A percentile compares a stretch with the other conserved stretches of the same genome.
phyloP scores from a whole-genome alignment of 2,797 vertebrate genomes.

The Catamblyrhynchus diadema region DNA sequence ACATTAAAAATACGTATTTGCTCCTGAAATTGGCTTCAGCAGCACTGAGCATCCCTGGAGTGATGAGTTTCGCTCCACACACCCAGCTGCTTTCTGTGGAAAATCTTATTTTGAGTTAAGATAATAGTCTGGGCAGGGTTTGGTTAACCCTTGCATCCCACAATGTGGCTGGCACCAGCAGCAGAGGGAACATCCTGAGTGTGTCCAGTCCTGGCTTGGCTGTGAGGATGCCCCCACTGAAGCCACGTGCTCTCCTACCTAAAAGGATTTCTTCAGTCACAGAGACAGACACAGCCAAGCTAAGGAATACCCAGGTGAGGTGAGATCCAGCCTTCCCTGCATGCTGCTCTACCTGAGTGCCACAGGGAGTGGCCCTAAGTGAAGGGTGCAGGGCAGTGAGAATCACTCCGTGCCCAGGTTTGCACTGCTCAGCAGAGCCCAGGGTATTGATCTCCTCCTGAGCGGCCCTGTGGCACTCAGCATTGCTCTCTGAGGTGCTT shows the following conservation, averaged over 20 bases:
- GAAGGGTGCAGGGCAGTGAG: neutral
- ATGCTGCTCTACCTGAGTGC: accelerated
- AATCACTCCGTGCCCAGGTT: neutral
- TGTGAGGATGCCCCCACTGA: accelerated
- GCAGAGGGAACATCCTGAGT: neutral
- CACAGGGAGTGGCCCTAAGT: accelerated
- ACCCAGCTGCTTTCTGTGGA: neutral
- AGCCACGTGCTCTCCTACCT: neutral
- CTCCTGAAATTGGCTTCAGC: constrained; percentile 14
- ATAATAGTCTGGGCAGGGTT: neutral
- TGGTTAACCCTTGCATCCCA: neutral
- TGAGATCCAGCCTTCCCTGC: neutral
- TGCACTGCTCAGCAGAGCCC: accelerated
- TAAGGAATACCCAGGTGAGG: neutral
- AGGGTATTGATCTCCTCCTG: accelerated
- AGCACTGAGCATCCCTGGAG: neutral
- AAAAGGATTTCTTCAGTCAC: neutral
- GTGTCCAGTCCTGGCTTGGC: neutral
- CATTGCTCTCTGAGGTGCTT: neutral
- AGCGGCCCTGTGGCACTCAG: accelerated
- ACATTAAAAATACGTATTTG: constrained; percentile 12
- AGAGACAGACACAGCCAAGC: neutral
- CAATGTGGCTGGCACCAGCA: accelerated
- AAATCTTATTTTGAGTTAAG: neutral
- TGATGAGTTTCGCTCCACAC: neutral